These are phyloP conservation scores for Galendromus occidentalis DNA, from an alignment of 1,140 invertebrate species.

Conservation along the genomic window DNA sequence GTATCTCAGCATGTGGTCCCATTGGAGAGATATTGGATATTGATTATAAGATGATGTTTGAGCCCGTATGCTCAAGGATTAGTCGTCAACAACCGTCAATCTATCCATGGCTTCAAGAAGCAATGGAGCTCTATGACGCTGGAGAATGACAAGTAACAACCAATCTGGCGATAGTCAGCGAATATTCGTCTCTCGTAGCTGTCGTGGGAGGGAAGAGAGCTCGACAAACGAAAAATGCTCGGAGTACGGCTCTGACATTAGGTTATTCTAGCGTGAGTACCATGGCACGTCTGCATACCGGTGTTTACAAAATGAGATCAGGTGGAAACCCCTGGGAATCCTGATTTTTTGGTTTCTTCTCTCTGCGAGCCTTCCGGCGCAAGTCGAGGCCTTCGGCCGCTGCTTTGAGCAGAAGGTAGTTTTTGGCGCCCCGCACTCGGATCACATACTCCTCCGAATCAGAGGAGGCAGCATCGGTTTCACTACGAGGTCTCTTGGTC, in stretches of 20 bases:
- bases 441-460: background rate
- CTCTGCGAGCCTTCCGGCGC: background rate
- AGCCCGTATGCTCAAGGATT: too few species aligned
- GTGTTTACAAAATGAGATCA: background rate
- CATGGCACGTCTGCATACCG: background rate
- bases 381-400: constrained; percentile 6
- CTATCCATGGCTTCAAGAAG: too few species aligned
- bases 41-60: too few species aligned
- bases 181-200: background rate
- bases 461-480: background rate
- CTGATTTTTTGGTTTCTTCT: background rate
- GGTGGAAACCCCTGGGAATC: background rate
- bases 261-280: background rate
- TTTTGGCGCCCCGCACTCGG: background rate
- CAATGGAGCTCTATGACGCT: too few species aligned
- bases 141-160: background rate
- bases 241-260: background rate
- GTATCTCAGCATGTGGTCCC: too few species aligned
- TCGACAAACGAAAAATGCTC: background rate
- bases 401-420: background rate
- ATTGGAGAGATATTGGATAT: too few species aligned
- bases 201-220: background rate
- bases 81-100: too few species aligned
- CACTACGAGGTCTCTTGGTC: background rate
- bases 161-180: background rate